Evolutionary conservation across 2,797 vertebrate species (phyloP).

Genomic region (Urophycis tenuis): DNA sequence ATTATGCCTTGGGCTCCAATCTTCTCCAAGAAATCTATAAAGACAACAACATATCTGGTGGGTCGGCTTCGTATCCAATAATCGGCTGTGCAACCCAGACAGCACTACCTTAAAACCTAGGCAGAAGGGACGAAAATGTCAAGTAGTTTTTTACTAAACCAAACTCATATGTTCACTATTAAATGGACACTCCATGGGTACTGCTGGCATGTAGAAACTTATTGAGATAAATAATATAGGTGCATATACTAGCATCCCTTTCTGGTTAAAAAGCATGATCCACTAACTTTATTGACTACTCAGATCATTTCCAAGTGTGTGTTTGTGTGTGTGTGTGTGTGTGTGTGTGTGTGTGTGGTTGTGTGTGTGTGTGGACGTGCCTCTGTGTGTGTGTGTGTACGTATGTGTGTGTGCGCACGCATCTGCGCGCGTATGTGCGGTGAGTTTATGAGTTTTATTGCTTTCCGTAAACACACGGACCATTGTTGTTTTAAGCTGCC

Average conservation of each 20-base stretch:
- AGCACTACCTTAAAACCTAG: too few species aligned
- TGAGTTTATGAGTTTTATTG: slow-evolving; percentile 51
- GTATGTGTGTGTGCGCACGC: background rate
- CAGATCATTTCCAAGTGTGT: background rate
- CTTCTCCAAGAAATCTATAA: too few species aligned
- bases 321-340: background rate
- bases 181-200: background rate
- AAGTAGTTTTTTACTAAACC: background rate
- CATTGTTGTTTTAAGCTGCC: slow-evolving; percentile 58
- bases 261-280: background rate
- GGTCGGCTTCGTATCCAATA: too few species aligned
- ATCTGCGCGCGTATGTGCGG: slow-evolving; percentile 7
- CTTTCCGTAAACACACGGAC: slow-evolving; percentile 57
- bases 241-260: background rate
- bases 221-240: background rate
- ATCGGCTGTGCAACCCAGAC: too few species aligned
- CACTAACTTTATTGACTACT: background rate
- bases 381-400: slow-evolving; percentile 2
- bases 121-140: background rate
- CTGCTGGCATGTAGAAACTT: background rate
- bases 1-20: too few species aligned
- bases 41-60: too few species aligned
- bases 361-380: background rate
- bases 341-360: background rate
- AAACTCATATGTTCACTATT: background rate